phyloP scores from a whole-genome alignment of 2,113 vertebrate genomes.

The Channa argus region DNA sequence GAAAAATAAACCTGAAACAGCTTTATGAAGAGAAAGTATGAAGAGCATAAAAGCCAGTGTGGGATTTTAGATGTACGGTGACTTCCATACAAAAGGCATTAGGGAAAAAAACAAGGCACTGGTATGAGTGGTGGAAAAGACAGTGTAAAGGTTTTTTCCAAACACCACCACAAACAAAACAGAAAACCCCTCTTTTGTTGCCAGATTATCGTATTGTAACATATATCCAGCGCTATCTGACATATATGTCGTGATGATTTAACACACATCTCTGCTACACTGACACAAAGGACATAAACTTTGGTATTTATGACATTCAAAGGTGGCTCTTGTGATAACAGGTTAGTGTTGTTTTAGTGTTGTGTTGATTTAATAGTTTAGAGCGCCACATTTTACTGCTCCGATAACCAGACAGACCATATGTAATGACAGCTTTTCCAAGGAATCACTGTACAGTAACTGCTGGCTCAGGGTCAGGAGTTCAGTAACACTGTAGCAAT shows the following conservation, averaged over 20 bases:
- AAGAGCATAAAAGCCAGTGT: background rate
- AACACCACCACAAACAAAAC: background rate
- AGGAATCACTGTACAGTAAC: background rate
- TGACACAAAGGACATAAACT: constrained; percentile 3
- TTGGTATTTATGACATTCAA: constrained; percentile 10
- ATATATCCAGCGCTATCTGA: background rate
- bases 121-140: constrained; percentile 5
- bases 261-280: constrained; percentile 41
- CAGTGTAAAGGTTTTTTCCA: background rate
- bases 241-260: constrained; percentile 14
- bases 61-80: background rate
- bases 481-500: constrained; percentile 15
- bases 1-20: no score
- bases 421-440: background rate
- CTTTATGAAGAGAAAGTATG: no score
- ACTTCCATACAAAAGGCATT: background rate
- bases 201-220: background rate
- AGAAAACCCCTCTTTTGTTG: constrained; percentile 6
- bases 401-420: constrained; percentile 1
- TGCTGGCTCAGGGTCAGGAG: constrained; percentile 37
- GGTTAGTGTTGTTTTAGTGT: background rate
- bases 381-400: constrained; percentile 6
- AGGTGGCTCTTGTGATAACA: constrained; percentile 18
- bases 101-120: background rate
- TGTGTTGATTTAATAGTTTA: no score